phyloP scores from a whole-genome alignment of 2,797 vertebrate genomes.

The Chloroceryle amazona region DNA sequence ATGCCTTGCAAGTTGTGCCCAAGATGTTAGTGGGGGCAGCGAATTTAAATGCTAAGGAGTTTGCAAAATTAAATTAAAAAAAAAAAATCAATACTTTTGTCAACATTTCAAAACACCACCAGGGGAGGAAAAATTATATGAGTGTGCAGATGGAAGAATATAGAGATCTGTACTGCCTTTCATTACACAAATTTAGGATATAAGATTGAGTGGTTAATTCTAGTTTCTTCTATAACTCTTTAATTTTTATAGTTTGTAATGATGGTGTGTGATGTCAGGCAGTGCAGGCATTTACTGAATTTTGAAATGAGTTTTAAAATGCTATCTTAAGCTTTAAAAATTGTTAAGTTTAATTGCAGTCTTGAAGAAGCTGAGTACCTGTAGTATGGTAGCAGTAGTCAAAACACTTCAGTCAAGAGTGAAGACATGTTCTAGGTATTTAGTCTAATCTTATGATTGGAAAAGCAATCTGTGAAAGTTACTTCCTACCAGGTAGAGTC shows the following conservation, averaged over 20 bases:
- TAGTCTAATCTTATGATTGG: not conserved
- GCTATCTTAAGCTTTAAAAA: not conserved
- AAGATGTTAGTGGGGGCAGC: rapidly evolving
- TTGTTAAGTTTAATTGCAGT: not conserved
- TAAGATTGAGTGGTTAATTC: not conserved
- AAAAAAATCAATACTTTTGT: not conserved
- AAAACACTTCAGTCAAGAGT: not conserved
- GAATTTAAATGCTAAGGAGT: not conserved
- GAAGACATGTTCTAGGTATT: not conserved
- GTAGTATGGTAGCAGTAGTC: not conserved
- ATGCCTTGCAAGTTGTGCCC: not conserved
- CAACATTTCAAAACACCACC: rapidly evolving
- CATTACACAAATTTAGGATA: not conserved
- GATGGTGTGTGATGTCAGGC: not conserved
- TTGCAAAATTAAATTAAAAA: not conserved
- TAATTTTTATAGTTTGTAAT: not conserved
- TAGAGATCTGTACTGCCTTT: not conserved
- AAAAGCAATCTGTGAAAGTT: not conserved
- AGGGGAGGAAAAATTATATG: not conserved
- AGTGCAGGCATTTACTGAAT: not conserved
- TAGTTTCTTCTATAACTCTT: not conserved
- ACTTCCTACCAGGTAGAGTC: not conserved
- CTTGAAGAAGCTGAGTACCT: not conserved
- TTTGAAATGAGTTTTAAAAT: not conserved
- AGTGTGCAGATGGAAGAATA: not conserved